Evolutionary conservation across 2,888 invertebrate genomes (phyloP), one percentile per base, ranked within the genome.

Genomic region (Plagiodera versicolora): DNA sequence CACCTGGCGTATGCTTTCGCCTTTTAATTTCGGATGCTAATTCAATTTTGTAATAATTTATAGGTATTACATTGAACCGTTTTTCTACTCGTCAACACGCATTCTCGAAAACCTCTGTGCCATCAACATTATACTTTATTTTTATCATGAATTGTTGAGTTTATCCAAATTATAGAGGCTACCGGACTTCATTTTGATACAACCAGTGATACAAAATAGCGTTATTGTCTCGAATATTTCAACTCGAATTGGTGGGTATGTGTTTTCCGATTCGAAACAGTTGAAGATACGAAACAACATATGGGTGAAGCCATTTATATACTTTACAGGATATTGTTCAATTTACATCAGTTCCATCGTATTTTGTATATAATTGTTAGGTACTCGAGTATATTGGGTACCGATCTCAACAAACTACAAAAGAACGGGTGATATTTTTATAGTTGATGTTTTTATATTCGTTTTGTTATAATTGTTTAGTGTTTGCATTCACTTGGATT

Each of bases 11-110:
- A 59, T 63, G 57, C 58, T 61, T 58, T 65, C 60, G 54, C 66
- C 66, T 67, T 68, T 65, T 67, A 67, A 68, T 67, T 68, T 67
- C 49, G 48, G 54, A 68, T 68, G 68, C 64, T 65, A 68, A 68
- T 68, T 68, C 65, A 64, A 68, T 65, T 67, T 62, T 64, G 52
- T 66, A 63, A 63, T 68, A 65, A 68, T 68, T 66, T 66, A 64
- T 66, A 64, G 60, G 45, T 64, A 64, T 66, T 64, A 64, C 48
- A 64, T 66, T 60, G 57, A 66, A 66, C 60, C 60, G 66, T 64
- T 66, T 57, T 64, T 66, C 61, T 56, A 64, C 47, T 65, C 65
- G 58, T 58, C 65, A 62, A 63, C 58, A 60, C 60, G 48, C 54
- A 54, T 53, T 63, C 60, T 17, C 24, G 20, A 53, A 44, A 44